These are phyloP conservation scores for Anser cygnoides DNA, from an alignment of 2,113 vertebrate species.

Conservation along the genomic window DNA sequence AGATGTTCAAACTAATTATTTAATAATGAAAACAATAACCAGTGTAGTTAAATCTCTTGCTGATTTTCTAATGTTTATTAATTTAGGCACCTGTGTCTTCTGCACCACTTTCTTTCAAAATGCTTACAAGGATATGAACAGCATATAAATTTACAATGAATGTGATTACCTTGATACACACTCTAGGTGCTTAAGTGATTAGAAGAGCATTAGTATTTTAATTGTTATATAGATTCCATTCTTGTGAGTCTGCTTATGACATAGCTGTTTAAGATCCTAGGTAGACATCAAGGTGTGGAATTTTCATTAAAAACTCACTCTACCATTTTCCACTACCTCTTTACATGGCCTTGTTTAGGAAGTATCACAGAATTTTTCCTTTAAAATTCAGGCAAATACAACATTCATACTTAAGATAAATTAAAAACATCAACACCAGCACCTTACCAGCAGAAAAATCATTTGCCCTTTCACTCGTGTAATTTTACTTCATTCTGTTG, in stretches of 20 bases:
- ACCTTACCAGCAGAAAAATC: neutral
- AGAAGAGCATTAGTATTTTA: conserved; percentile 76
- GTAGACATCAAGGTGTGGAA: conserved; percentile 48
- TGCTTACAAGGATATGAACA: conserved; percentile 61
- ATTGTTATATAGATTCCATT: conserved; percentile 72
- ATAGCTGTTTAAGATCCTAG: conserved; percentile 69
- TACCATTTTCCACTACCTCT: neutral
- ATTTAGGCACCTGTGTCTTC: conserved; percentile 83
- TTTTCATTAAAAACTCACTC: conserved; percentile 58
- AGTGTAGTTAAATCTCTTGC: conserved; percentile 80
- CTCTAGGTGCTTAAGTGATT: conserved; percentile 71
- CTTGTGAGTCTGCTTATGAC: conserved; percentile 65
- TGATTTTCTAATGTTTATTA: conserved; percentile 87
- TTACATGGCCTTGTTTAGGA: neutral
- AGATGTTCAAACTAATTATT: conserved; percentile 82
- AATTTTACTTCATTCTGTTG: neutral
- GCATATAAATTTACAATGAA: conserved; percentile 74
- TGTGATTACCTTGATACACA: conserved; percentile 70
- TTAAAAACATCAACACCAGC: neutral
- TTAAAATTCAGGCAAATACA: neutral
- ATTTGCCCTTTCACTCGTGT: neutral
- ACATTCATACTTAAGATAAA: neutral
- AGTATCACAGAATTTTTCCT: neutral
- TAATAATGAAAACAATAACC: conserved; percentile 87
- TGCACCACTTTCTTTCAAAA: conserved; percentile 74